A percentile compares a stretch with the other conserved stretches of the same genome.
phyloP scores from a whole-genome alignment of 2,888 invertebrate species.

The Leptopilina drosophilae region DNA sequence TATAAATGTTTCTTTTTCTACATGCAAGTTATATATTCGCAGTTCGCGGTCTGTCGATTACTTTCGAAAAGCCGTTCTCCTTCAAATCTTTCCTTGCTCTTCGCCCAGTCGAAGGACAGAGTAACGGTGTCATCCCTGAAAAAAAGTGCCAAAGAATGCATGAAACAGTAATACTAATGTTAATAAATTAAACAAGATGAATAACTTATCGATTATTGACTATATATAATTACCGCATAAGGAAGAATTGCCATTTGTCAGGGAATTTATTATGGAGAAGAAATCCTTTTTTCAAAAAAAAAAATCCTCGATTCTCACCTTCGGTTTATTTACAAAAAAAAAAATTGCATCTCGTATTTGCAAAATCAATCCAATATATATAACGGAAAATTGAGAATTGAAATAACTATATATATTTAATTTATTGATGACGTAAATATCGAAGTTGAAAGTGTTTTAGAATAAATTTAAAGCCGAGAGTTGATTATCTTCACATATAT shows the following conservation, averaged over 20 bases:
- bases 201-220: slow-evolving; percentile 15
- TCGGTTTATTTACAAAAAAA: not conserved
- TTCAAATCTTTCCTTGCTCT: slow-evolving; percentile 39
- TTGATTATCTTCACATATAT: slow-evolving; percentile 24
- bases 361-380: too few relatives aligned
- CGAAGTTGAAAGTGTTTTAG: slow-evolving; percentile 26
- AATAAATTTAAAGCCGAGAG: slow-evolving; percentile 10
- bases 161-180: slow-evolving; percentile 9
- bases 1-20: slow-evolving; percentile 23
- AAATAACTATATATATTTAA: not conserved
- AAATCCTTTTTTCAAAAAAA: not conserved
- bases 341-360: too few relatives aligned
- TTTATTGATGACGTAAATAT: slow-evolving; percentile 13
- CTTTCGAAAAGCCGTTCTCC: slow-evolving; percentile 40
- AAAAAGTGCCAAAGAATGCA: slow-evolving; percentile 29
- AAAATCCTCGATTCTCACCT: not conserved
- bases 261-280: not conserved
- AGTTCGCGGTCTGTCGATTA: slow-evolving; percentile 9
- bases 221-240: slow-evolving; percentile 5
- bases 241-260: not conserved
- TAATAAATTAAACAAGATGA: not conserved
- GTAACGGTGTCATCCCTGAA: slow-evolving; percentile 37
- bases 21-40: not conserved
- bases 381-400: not conserved
- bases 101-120: slow-evolving; percentile 35